A percentile compares a stretch with the other conserved stretches of the same genome.
Conservation (phyloP, 2,888 invertebrate species). For the Pristionchus mayeri region DNA sequence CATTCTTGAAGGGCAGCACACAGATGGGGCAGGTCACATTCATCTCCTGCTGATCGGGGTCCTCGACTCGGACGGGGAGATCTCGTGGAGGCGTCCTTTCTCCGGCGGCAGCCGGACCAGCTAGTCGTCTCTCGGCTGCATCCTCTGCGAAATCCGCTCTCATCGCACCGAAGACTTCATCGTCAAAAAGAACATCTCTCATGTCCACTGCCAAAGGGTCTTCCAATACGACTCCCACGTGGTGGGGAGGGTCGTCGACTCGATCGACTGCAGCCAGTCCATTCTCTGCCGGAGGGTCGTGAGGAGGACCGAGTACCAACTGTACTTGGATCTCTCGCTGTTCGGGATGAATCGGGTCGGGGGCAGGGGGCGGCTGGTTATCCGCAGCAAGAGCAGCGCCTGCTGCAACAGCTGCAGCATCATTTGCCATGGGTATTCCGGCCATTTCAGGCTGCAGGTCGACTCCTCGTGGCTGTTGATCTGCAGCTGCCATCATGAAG, state of each 20-base stretch:
- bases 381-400: neutral
- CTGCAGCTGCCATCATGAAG: neutral
- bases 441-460: too few species aligned
- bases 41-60: neutral
- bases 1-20: neutral
- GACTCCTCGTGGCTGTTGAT: neutral
- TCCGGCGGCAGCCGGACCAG: neutral
- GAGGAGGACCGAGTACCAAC: neutral
- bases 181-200: neutral
- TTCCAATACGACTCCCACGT: neutral
- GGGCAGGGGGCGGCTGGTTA: neutral
- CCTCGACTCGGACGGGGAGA: neutral
- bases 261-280: neutral
- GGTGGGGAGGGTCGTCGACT: neutral
- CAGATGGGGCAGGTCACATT: constrained; percentile 13
- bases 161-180: too few species aligned
- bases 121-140: too few species aligned
- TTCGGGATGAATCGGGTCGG: neutral
- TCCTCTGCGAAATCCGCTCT: too few species aligned
- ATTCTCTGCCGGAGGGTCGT: neutral
- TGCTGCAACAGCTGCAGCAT: too few species aligned
- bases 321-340: neutral
- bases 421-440: too few species aligned
- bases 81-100: neutral
- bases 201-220: neutral